Evolutionary conservation across 2,888 invertebrate species (phyloP).

Genomic region (Epinotia nisella): DNA sequence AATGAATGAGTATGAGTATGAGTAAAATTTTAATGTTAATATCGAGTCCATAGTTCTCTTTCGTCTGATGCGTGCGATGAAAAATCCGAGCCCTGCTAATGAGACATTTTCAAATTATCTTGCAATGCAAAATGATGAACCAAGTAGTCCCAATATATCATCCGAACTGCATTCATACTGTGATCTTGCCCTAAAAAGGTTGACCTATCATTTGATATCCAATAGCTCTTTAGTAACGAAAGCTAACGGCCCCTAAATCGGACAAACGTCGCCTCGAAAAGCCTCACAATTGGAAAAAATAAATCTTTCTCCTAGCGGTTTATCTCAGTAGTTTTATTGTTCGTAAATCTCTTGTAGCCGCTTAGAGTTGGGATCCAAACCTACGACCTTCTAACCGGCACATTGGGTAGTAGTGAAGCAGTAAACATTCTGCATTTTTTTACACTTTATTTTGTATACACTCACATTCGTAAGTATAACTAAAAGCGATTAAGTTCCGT

Average conservation of each 20-base stretch:
- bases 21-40: too few species aligned
- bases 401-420: constrained; percentile 3
- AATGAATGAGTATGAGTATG: too few species aligned
- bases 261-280: constrained; percentile 36
- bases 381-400: constrained; percentile 28
- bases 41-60: too few species aligned
- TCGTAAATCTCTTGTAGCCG: constrained; percentile 43
- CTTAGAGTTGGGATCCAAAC: constrained; percentile 24
- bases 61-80: too few species aligned
- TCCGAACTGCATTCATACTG: not conserved
- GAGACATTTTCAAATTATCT: too few species aligned
- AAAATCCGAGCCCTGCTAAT: too few species aligned
- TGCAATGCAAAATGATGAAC: too few species aligned
- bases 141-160: too few species aligned
- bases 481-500: too few species aligned
- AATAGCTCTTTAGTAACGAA: not conserved
- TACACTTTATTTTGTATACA: too few species aligned
- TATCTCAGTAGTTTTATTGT: constrained; percentile 45
- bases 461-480: too few species aligned
- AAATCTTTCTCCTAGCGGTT: constrained; percentile 44
- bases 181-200: not conserved
- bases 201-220: not conserved
- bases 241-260: constrained; percentile 39
- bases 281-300: constrained; percentile 43
- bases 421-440: constrained; percentile 3